Base-by-base conservation (phyloP, 2,888 invertebrate species). In the Neuroscelio doddi region DNA sequence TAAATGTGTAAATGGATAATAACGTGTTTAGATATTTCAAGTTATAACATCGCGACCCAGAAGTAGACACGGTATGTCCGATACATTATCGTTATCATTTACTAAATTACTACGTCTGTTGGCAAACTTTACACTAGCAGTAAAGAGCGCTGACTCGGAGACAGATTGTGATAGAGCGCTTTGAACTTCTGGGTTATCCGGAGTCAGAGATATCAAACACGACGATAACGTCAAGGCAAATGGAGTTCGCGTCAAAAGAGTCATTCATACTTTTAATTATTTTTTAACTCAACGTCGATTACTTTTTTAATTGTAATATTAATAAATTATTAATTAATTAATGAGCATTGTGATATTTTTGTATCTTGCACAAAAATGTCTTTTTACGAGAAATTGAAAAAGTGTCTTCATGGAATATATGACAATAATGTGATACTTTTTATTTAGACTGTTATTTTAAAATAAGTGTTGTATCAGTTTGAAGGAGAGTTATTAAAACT, bases 121-220 rank as follows among this genome's bases (percentile, higher is more conserved):
- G 26, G n/a, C 12, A 53, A 58, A 71, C n/a, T n/a, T n/a, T n/a
- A n/a, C n/a, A n/a, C n/a, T n/a, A n/a, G n/a, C n/a, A n/a, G n/a
- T n/a, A n/a, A n/a, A n/a, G n/a, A n/a, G 70, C 68, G 68, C 55
- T 68, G 70, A 68, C 71, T 74, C 72, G 73, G 69, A 76, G 78
- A 80, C 78, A 75, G 79, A 79, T 78, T 75, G 76, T 76, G 74
- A 80, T 71, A 75, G 72, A 74, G 69, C 69, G 67, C 66, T 71
- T 62, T 61, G 71, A 73, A 71, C 72, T 64, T 61, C 30, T 70
- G 69, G 80, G 80, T 81, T 81, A 80, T 81, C 80, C 64, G 51
- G 58, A 70, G 74, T 71, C 74, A 71, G 58, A 62, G 76, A 71
- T 76, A 73, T 46, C 65, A 55, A 50, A 46, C 62, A 70, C 12